Base-by-base conservation (phyloP, 1,140 invertebrate genomes). In the Contarinia nasturtii region DNA sequence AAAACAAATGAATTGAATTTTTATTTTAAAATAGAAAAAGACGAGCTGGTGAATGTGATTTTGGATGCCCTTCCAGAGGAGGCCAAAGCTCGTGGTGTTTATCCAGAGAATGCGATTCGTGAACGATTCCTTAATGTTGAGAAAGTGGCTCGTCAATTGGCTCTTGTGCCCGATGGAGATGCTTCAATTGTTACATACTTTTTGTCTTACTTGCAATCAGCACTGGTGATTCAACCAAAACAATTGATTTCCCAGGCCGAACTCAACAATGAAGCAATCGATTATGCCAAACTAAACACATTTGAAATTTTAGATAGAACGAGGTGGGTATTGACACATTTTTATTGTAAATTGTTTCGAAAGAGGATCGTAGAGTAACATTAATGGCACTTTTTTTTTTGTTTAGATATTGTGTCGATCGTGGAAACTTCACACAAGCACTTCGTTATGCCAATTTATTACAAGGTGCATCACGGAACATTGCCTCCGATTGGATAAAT, bases 381-480 rank as follows among this genome's bases (percentile, higher is more conserved):
- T n/a, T n/a, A n/a, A n/a, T n/a, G n/a, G n/a, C n/a, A n/a, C n/a
- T n/a, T n/a, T n/a, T n/a, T n/a, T n/a, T 11, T 14, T 45, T 19
- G 34, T 58, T 51, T 54, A 89, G 85, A 57, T 87, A 84, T 58
- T 82, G 82, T 70, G 65, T 97, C 50, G 85, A 94, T 54, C 75
- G 81, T 52, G 83, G 84, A 18, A 77, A 96, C 55, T 74, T 95
- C 38, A 72, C 79, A 42, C 77, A 81, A 60, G 84, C 90, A 1
- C 64, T 96, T 1, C 76, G 81, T 45, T 94, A 93, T 63, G 82
- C 95, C 70, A 92, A 91, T 59, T 73, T 94, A 37, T 65, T 97
- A 19, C 73, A 79, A 55, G 92, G 92, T 18, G 86, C 86, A 19
- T 72, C 92, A 0, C 70, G 81, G 8, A 70, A 72, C n/a, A 75